Base-by-base conservation (phyloP, 2,888 invertebrate species). In the Thalpophila matura region DNA sequence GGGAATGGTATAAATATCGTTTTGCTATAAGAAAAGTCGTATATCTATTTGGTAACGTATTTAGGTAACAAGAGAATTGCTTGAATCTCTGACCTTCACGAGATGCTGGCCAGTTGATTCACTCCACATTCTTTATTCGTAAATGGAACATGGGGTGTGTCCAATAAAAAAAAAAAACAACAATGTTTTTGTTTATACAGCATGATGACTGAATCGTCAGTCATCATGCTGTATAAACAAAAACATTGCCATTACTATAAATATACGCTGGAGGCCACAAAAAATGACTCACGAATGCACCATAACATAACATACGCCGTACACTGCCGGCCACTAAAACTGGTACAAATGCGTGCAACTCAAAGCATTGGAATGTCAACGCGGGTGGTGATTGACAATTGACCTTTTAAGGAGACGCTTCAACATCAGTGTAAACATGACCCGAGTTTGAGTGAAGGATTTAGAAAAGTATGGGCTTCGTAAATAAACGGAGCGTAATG, bases 361-460 rank as follows among this genome's bases (percentile, higher is more conserved):
- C 80, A 81, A 81, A 82, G 68, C 75, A 50, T 73, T 67, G 86
- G 86, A 87, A 89, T 90, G 88, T 87, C 88, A 87, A 86, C 85
- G 82, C 84, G 82, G 80, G 79, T 81, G 81, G 83, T 83, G 85
- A 86, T 88, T 87, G 88, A 87, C 87, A 87, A 87, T 84, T 89
- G 88, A 87, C 87, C 86, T 89, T 83, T 87, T 87, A 88, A 89
- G 88, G 86, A 77, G 83, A 75, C 74, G 83, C 64, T 75, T 77
- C 40, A 62, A 84, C 80, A 81, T 76, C 81, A 80, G 64, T 65
- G 76, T 78, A 85, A 85, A 85, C 61, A 85, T 72, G 72, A 80
- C 77, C 79, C 67, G 74, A 42, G 54, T 53, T 56, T 71, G 62
- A 71, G 57, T 46, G 70, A 74, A 82, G 75, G 66, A 78, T 81